phyloP scores from a whole-genome alignment of 2,113 vertebrate genomes.

The Drymodes brunneopygia region DNA sequence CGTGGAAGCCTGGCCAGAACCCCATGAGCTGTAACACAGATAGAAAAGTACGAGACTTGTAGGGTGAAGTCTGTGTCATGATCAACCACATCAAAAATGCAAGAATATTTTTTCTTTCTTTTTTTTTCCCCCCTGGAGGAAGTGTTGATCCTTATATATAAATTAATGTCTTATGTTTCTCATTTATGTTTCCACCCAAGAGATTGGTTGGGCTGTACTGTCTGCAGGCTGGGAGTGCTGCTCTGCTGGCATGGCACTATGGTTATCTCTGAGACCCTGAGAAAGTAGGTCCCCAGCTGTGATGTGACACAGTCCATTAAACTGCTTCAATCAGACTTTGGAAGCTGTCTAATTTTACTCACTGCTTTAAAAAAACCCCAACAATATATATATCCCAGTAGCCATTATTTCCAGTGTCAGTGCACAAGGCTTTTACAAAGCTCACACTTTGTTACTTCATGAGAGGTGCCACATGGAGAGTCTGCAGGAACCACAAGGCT shows the following conservation, averaged over 20 bases:
- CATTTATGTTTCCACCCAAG: not conserved
- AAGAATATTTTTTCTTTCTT: not conserved
- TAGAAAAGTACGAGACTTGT: not conserved
- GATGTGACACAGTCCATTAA: not conserved
- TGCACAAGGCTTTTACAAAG: not conserved
- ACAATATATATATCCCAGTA: not conserved
- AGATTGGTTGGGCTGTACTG: not conserved
- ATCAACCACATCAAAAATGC: not conserved
- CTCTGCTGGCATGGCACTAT: rapidly evolving
- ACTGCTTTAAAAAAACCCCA: not conserved
- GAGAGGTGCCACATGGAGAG: not conserved
- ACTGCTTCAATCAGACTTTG: not conserved
- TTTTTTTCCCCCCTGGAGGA: not conserved
- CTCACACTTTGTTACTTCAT: not conserved
- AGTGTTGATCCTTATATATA: not conserved
- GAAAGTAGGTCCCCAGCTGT: not conserved
- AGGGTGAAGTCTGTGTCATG: not conserved
- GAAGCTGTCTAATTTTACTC: not conserved
- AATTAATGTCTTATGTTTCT: not conserved
- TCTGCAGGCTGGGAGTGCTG: rapidly evolving
- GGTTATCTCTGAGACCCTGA: not conserved
- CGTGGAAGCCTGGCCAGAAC: not conserved
- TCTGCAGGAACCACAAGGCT: not conserved
- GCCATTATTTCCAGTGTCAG: not conserved
- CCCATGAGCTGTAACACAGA: not conserved